These are phyloP conservation scores for Drosophila truncata DNA, from an alignment of 1,140 invertebrate genomes.

Conservation along the genomic window DNA sequence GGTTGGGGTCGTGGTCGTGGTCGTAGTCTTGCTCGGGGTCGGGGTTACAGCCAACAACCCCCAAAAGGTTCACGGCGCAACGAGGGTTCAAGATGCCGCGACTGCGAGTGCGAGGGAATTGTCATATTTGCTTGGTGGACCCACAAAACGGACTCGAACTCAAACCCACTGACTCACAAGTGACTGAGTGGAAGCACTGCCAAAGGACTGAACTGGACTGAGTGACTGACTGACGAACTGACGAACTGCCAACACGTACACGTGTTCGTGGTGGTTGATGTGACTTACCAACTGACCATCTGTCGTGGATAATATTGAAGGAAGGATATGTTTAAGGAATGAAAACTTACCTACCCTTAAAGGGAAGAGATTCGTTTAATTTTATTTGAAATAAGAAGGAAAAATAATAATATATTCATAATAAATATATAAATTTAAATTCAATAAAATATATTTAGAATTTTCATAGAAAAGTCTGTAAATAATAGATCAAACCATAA, in stretches of 20 bases:
- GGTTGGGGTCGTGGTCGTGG: constrained; percentile 24
- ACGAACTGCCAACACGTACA: constrained; percentile 59
- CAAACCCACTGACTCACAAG: constrained; percentile 55
- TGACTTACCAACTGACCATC: constrained; percentile 80
- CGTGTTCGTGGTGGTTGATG: constrained; percentile 66
- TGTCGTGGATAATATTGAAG: constrained; percentile 62
- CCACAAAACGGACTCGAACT: constrained; percentile 6
- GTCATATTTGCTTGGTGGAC: constrained; percentile 67
- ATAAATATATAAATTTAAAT: neutral
- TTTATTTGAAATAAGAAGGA: neutral
- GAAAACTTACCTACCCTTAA: constrained; percentile 18
- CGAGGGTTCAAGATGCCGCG: constrained; percentile 75
- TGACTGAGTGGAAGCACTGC: constrained; percentile 58
- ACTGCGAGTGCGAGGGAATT: constrained; percentile 60
- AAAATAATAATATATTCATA: too few relatives aligned
- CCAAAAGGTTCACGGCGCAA: constrained; percentile 51
- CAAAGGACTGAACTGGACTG: constrained; percentile 29
- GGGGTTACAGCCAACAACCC: constrained; percentile 59
- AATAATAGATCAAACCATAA: neutral
- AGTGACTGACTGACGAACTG: constrained; percentile 41
- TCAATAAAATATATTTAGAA: too few relatives aligned
- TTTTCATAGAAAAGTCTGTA: neutral
- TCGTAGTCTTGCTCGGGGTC: constrained; percentile 11
- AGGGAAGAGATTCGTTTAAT: accelerated
- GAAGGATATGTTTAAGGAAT: neutral